A percentile compares a stretch with the other conserved stretches of the same genome.
Conservation (phyloP, 1,140 invertebrate species). For the Zaprionus ghesquierei region DNA sequence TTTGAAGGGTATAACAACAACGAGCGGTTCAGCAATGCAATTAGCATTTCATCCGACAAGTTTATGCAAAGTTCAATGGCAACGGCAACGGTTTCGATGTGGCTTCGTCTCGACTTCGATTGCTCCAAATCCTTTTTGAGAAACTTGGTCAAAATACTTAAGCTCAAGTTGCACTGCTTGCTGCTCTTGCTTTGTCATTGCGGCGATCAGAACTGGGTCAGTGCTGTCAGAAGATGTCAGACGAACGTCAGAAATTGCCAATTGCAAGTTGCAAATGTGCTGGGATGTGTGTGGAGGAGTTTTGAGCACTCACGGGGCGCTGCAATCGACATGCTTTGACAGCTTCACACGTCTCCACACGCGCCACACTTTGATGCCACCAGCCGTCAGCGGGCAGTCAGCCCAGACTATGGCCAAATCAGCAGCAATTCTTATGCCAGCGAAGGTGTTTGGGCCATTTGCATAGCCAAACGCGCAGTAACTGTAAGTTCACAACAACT, state of each 20-base stretch:
- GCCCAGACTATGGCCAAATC: conserved; percentile 39
- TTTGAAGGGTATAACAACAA: too few relatives aligned
- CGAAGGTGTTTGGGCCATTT: conserved; percentile 32
- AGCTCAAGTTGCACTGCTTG: conserved; percentile 21
- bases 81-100: conserved; percentile 24
- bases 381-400: too few relatives aligned
- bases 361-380: conserved; percentile 39
- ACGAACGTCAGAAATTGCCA: conserved; percentile 46
- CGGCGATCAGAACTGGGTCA: conserved; percentile 61
- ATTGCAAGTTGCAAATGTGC: conserved; percentile 25
- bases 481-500: background rate
- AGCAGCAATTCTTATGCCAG: background rate
- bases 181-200: conserved; percentile 38
- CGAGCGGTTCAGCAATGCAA: conserved; percentile 37
- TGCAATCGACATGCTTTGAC: conserved; percentile 69
- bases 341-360: conserved; percentile 51
- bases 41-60: conserved; percentile 58
- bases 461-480: conserved; percentile 5
- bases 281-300: conserved; percentile 55
- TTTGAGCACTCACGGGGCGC: conserved; percentile 39
- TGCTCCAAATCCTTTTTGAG: conserved; percentile 57
- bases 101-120: too few relatives aligned
- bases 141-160: conserved; percentile 73
- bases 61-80: conserved; percentile 60
- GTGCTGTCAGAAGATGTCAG: conserved; percentile 58